Evolutionary conservation across 35 echinoderm and acorn worm genomes (phyloP).

Genomic region (Lytechinus pictus): DNA sequence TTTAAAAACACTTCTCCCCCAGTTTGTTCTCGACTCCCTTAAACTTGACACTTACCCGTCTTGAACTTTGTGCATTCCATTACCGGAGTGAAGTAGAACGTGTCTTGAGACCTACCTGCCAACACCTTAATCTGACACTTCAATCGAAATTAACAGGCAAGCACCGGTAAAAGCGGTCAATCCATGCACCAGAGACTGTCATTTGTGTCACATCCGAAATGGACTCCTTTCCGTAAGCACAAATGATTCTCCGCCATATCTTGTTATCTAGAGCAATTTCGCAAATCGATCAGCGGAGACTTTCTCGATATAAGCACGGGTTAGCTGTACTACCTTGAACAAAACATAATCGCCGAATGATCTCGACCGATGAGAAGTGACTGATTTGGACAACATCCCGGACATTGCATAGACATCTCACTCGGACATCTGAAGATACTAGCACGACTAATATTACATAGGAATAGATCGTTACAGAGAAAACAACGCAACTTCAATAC

Average conservation of each 20-base stretch:
- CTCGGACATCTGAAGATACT: too few relatives aligned
- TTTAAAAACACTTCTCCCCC: neutral
- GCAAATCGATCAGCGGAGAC: neutral
- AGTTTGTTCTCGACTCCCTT: neutral
- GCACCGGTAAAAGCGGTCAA: neutral
- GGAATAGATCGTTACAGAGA: neutral
- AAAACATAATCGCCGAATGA: neutral
- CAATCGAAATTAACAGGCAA: neutral
- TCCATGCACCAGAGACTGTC: neutral
- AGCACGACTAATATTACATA: neutral
- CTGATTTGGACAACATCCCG: neutral
- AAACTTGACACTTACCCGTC: neutral
- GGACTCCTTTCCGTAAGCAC: neutral
- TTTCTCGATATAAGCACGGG: neutral
- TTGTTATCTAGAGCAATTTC: neutral
- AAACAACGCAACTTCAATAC: neutral
- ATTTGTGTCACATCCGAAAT: neutral
- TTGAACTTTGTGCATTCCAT: neutral
- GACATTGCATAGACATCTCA: neutral
- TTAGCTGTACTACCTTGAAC: neutral
- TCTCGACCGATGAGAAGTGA: neutral
- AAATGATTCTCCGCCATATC: neutral
- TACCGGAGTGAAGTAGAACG: neutral
- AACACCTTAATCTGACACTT: neutral
- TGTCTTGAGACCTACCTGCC: neutral